Percentiles rank a stretch among this genome's conserved stretches.
phyloP scores from a whole-genome alignment of 2,797 vertebrate species.

The Nasua narica region DNA sequence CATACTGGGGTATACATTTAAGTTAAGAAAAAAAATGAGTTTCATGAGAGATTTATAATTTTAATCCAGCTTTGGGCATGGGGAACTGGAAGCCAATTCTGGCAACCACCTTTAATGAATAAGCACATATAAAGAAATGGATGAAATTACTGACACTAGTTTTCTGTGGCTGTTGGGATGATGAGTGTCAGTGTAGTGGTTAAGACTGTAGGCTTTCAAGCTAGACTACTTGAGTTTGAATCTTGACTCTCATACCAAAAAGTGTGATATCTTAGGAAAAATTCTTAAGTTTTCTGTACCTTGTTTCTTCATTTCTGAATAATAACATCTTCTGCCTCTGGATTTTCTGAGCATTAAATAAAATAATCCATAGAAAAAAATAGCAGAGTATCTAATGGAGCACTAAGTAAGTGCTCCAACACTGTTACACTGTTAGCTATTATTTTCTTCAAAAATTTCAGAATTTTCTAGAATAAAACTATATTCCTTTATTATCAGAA shows the following conservation, averaged over 20 bases:
- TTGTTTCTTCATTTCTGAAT: not conserved
- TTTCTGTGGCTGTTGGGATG: not conserved
- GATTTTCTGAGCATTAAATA: not conserved
- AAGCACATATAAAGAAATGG: not conserved
- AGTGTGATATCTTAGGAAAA: not conserved
- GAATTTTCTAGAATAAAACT: not conserved
- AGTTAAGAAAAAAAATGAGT: not conserved
- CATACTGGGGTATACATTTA: not conserved
- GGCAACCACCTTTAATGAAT: not conserved
- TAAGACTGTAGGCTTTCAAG: not conserved
- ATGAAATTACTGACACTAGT: not conserved
- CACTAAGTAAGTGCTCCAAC: not conserved
- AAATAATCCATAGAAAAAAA: not conserved
- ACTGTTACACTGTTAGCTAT: not conserved
- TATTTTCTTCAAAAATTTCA: not conserved
- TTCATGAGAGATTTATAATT: slow-evolving; percentile 8
- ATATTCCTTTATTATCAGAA: not conserved
- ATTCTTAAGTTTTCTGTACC: not conserved
- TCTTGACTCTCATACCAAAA: not conserved
- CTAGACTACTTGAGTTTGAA: not conserved
- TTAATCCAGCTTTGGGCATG: not conserved
- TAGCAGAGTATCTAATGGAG: not conserved
- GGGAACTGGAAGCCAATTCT: not conserved
- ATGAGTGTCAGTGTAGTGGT: not conserved
- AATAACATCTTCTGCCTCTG: not conserved